A percentile compares a stretch with the other conserved stretches of the same genome.
phyloP scores from a whole-genome alignment of 2,113 vertebrate genomes.

The Alethe castanea region DNA sequence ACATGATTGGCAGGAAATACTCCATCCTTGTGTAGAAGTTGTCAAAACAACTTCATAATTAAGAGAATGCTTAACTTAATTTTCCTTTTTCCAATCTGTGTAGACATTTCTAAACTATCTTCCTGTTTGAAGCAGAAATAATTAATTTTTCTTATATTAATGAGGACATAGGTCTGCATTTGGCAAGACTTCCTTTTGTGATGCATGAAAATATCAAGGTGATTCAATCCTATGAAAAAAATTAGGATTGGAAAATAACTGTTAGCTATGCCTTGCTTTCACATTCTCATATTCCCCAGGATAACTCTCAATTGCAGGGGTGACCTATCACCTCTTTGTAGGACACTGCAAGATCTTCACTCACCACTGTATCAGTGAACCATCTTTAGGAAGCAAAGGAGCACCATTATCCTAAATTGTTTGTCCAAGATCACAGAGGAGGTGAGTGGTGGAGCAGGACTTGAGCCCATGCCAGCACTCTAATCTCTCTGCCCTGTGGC shows the following conservation, averaged over 20 bases:
- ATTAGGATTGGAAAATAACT: not conserved
- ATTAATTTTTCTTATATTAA: not conserved
- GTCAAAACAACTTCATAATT: not conserved
- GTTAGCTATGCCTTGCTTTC: not conserved
- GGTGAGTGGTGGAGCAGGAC: not conserved
- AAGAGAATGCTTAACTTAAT: not conserved
- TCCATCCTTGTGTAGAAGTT: not conserved
- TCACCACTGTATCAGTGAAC: not conserved
- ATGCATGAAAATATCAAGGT: not conserved
- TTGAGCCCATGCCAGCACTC: not conserved
- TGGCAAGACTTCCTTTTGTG: not conserved
- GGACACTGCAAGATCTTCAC: not conserved
- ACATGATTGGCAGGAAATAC: not conserved
- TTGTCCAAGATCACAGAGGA: not conserved
- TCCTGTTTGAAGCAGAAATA: not conserved
- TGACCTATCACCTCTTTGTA: not conserved
- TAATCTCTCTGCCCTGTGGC: not conserved
- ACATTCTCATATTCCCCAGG: not conserved
- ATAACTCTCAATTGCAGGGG: not conserved
- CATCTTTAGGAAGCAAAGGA: not conserved
- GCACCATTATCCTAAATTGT: not conserved
- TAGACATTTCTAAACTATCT: not conserved
- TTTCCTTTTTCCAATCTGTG: not conserved
- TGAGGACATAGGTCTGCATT: not conserved
- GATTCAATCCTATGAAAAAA: not conserved